Base-by-base conservation (phyloP, 2,888 invertebrate genomes). In the Eueremaeus valkanovi region DNA sequence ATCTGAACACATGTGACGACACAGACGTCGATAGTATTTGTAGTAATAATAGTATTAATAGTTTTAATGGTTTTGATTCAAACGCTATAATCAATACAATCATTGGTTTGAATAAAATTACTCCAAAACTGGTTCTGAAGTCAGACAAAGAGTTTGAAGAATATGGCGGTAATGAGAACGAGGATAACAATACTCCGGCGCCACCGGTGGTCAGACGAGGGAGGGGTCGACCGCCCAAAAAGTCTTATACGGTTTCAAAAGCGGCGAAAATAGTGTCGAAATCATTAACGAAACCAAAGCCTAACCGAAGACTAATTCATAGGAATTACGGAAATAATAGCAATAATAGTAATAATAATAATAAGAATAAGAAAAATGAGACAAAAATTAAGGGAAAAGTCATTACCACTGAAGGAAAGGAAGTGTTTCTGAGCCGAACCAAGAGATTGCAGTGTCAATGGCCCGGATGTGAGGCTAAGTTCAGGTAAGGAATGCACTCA, bases 351-450 rank as follows among this genome's bases (percentile, higher is more conserved):
- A n/a, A n/a, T n/a, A n/a, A n/a, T n/a, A n/a, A 18, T 45, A 8
- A 21, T 21, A 61, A 61, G 11, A 61, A 24, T 61, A 29, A 9
- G 3, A 21, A n/a, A 21, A 21, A 55, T 21, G 9, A 11, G 11
- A 3, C 55, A 3, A 55, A 31, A 61, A 13, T 31, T 18, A 61
- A 61, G 31, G 61, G 61, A 9, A 61, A 31, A 61, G n/a, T 61
- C 3, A 13, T 27, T 29, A 61, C 61, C 11, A 31, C 27, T 6
- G 61, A 61, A 29, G 66, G 66, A 66, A 66, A 66, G 18, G 36
- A 66, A 36, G 66, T 66, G 8, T 66, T 66, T 66, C 13, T 66
- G 36, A 66, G 66, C 36, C 66, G 66, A 36, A 66, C 66, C 9
- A 66, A 66, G 36, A 18, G 66, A 1, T 11, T 66, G 16, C 6